Evolutionary conservation across 2,113 vertebrate genomes (phyloP), one percentile per base, ranked within the genome.

Genomic region (Dicrurus megarhynchus): DNA sequence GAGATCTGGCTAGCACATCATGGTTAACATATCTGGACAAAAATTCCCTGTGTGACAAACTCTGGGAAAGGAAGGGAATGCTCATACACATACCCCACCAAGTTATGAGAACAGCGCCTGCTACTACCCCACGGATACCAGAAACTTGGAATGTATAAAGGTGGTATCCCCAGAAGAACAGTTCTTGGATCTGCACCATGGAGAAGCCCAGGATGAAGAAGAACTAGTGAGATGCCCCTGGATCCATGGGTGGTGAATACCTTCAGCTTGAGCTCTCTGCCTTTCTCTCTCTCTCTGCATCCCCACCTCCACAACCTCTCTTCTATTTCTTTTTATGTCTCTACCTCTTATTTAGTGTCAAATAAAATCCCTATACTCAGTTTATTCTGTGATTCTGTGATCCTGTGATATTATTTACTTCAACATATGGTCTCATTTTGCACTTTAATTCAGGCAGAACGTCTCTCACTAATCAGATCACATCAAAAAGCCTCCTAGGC

Each of bases 351-450:
- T 37, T 44, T 50, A 89, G 8, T 20, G 8, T 50, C 33, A 27
- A 33, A 33, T 26, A 44, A 74, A 57, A 65, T 57, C 12, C 32
- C 27, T 52, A 27, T 44, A 59, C 32, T 32, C 17, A 37, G 13
- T 1, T 68, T 35, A 17, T 37, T 37, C 53, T 67, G 35, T 35
- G 13, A 56, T 57, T 57, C n/a, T 47, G n/a, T 39, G 42, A 28
- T 57, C 33, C 21, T 67, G 14, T 33, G 11, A 44, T 37, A 50
- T 26, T 22, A 35, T 64, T 63, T 41, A 16, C 41, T 73, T 88
- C 18, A 50, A 32, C 2, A 6, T 11, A 33, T 23, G 18, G 3
- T 44, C 14, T 73, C 1, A 0, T 80, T 64, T 64, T 73, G 42
- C 12, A 28, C 8, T 71, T 73, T 44, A 65, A 44, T 44, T 65